Base-by-base conservation (phyloP, 2,888 invertebrate genomes). In the Drosophila dives region DNA sequence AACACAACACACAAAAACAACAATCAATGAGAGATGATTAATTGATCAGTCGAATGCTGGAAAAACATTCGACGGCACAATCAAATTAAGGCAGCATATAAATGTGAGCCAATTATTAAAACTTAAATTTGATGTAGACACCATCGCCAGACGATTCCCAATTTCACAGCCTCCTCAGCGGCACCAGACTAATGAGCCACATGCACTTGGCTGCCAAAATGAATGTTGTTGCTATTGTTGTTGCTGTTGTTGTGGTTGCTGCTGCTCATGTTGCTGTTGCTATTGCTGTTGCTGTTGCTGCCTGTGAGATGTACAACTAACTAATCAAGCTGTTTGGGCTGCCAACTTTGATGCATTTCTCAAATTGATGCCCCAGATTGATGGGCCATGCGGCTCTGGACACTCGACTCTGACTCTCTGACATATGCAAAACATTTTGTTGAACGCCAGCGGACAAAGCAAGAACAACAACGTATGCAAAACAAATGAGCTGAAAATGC, bases 301-400 rank as follows among this genome's bases (percentile, higher is more conserved):
- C 64, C 69, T 63, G 64, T 62, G 60, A 71, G 81, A 64, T 42
- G 68, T 68, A 77, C 77, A 86, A 77, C 55, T 20, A 56, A 56
- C 84, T 87, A 86, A 86, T 88, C 86, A 87, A 88, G 86, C 83
- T 88, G 86, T 87, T 87, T 80, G 68, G 81, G 83, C 83, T 86
- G 88, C 77, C 79, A 82, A 80, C 80, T 85, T 74, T 83, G 84
- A 87, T 85, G 84, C 84, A 85, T 85, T 87, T 83, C 83, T 81
- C 81, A 85, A 87, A 86, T 87, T 85, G 85, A 85, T 85, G 85
- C 79, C 85, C 85, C 68, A 85, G 85, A 85, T 85, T 85, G 85
- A 87, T 85, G 87, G 83, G 74, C 78, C 78, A 69, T 73, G 65
- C 72, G 83, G 69, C 77, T 63, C 50, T 73, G 73, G 58, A 48